Evolutionary conservation across 2,888 invertebrate species (phyloP).

Genomic region (Bembecia ichneumoniformis): DNA sequence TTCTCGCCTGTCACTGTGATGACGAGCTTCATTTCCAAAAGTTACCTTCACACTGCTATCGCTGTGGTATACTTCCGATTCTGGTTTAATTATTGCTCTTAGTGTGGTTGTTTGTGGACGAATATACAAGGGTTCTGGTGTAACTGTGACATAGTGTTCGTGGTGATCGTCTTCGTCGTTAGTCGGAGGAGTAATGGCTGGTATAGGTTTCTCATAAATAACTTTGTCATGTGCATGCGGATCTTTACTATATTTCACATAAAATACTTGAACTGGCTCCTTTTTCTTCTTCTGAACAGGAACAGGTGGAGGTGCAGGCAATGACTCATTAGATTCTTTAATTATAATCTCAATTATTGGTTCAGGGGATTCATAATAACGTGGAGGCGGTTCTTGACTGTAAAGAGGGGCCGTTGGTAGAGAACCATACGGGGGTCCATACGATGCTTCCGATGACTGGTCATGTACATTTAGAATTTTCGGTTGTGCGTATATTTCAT

Average conservation of each 20-base stretch:
- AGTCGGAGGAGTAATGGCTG: constrained; percentile 81
- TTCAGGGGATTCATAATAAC: constrained; percentile 84
- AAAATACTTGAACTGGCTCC: constrained; percentile 91
- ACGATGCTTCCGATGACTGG: constrained; percentile 53
- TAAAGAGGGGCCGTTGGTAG: constrained; percentile 64
- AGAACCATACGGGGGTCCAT: constrained; percentile 59
- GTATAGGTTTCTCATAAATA: constrained; percentile 84
- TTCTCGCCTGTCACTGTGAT: constrained; percentile 50
- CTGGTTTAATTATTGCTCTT: constrained; percentile 87
- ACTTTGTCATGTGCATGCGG: constrained; percentile 80
- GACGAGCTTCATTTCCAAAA: constrained; percentile 78
- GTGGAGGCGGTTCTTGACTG: constrained; percentile 57
- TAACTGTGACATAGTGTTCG: constrained; percentile 70
- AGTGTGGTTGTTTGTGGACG: constrained; percentile 82
- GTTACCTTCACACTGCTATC: constrained; percentile 86
- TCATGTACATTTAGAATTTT: constrained; percentile 62
- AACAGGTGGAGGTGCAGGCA: constrained; percentile 76
- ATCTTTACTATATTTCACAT: constrained; percentile 92
- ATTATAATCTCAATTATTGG: constrained; percentile 94
- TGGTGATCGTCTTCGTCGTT: constrained; percentile 76
- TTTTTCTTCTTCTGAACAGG: constrained; percentile 72
- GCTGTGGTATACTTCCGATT: constrained; percentile 87
- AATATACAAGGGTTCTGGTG: constrained; percentile 62
- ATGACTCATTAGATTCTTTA: constrained; percentile 87
- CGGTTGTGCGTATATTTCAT: constrained; percentile 61